Conservation (phyloP, 2,113 vertebrate species). For the Megaceryle torquata region DNA sequence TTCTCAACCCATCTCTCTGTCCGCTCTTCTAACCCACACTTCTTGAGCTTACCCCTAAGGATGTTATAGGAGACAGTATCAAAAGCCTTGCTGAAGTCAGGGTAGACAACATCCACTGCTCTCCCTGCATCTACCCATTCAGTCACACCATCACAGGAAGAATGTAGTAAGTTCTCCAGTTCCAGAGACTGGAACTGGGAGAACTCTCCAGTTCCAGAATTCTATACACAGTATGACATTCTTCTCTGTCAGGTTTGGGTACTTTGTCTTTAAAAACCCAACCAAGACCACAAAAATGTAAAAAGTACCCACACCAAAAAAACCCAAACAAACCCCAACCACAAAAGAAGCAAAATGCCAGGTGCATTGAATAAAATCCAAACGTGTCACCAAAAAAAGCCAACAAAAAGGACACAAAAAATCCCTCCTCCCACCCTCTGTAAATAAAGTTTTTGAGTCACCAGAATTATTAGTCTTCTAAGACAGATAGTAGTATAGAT, state of each 20-base stretch:
- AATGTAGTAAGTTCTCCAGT: not conserved
- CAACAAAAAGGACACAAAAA: not conserved
- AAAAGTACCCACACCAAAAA: too few species aligned
- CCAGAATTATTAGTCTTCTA: not conserved
- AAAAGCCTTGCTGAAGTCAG: too few species aligned
- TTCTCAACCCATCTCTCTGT: too few species aligned
- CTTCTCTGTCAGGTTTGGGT: not conserved
- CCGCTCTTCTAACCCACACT: too few species aligned
- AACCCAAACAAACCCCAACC: not conserved
- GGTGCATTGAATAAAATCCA: not conserved
- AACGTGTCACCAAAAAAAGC: not conserved
- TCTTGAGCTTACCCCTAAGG: too few species aligned
- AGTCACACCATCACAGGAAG: not conserved
- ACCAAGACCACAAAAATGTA: not conserved
- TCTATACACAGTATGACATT: too few species aligned
- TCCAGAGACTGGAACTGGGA: not conserved
- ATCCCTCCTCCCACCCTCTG: fast-evolving
- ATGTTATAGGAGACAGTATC: too few species aligned
- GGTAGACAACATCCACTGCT: too few species aligned
- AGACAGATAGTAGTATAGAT: not conserved
- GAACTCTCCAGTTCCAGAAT: not conserved
- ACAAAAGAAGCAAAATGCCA: not conserved
- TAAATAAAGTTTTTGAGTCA: not conserved
- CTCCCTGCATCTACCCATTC: too few species aligned
- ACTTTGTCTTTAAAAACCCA: not conserved